Base-by-base conservation (phyloP, 2,888 invertebrate species). In the Lasioglossum vierecki region DNA sequence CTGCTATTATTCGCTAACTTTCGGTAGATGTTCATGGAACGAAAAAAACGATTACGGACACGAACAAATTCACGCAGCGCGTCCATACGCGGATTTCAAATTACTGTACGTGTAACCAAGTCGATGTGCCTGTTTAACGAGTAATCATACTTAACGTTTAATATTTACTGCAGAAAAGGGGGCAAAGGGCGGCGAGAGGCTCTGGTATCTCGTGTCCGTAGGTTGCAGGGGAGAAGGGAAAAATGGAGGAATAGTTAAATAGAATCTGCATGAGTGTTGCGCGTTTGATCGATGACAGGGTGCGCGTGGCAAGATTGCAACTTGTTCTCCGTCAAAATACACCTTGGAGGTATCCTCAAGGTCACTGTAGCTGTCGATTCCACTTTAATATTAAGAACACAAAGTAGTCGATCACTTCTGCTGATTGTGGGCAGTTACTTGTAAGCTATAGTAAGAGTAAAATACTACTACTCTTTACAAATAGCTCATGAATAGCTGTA, bases 111-210 rank as follows among this genome's bases (percentile, higher is more conserved):
- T 88, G 91, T 94, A 94, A 94, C 92, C 93, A 93, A 94, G 92
- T 94, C 93, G 93, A 94, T 94, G 94, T 94, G 94, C 94, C 94
- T 94, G 93, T 94, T 94, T 93, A 93, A 94, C 88, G 89, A 93
- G 86, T 93, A 93, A 92, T 91, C 91, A 85, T 93, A 93, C 87
- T 90, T 92, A 77, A 89, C 79, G 83, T 88, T 87, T 84, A 84
- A 53, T 89, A 88, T 89, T 83, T 84, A 86, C 78, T 84, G 85
- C 85, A 86, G 72, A 66, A 26, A 66, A 66, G 30, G n/a, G n/a
- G 74, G 77, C 83, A 78, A 78, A 71, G 81, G 53, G 35, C 78
- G 76, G 82, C 49, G 73, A 76, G 35, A 57, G 57, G 39, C 30
- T n/a, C 3, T 13, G 30, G 66, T 15, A 39, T 77, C 49, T 75